Evolutionary conservation across 2,888 invertebrate species (phyloP).

Genomic region (Eudemis profundana): DNA sequence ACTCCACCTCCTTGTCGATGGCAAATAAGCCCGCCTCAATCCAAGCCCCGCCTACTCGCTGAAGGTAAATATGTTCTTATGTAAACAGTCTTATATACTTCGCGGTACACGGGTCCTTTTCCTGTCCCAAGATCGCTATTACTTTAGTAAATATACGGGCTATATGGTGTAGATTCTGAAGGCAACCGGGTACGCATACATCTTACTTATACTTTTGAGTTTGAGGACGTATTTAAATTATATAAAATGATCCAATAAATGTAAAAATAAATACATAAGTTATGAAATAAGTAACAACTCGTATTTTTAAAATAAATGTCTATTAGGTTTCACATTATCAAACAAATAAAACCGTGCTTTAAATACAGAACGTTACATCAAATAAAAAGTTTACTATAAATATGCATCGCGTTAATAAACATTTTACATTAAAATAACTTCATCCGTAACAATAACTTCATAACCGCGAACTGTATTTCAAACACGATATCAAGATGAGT

Average conservation of each 20-base stretch:
- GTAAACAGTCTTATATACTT: conserved; percentile 73
- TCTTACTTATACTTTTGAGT: neutral
- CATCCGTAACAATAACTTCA: conserved; percentile 1
- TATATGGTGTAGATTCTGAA: neutral
- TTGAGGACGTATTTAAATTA: too few species aligned
- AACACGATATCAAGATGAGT: conserved; percentile 8
- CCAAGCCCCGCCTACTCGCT: conserved; percentile 79
- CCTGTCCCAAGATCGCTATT: conserved; percentile 48
- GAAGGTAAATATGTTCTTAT: conserved; percentile 79
- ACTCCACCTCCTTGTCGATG: conserved; percentile 82
- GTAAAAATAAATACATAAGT: too few species aligned
- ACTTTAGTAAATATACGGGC: conserved; percentile 9
- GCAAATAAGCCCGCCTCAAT: conserved; percentile 83
- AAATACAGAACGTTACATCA: too few species aligned
- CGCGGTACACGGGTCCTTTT: conserved; percentile 62
- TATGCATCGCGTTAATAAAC: too few species aligned
- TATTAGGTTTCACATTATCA: too few species aligned
- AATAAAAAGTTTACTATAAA: too few species aligned
- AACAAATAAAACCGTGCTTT: too few species aligned
- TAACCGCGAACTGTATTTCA: conserved; percentile 1
- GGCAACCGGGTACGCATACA: neutral
- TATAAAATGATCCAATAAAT: too few species aligned
- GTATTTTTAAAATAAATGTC: too few species aligned
- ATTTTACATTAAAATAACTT: neutral
- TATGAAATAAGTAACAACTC: too few species aligned